These are phyloP conservation scores for Nasonia vitripennis DNA, from an alignment of 1,140 invertebrate species.

Conservation along the genomic window DNA sequence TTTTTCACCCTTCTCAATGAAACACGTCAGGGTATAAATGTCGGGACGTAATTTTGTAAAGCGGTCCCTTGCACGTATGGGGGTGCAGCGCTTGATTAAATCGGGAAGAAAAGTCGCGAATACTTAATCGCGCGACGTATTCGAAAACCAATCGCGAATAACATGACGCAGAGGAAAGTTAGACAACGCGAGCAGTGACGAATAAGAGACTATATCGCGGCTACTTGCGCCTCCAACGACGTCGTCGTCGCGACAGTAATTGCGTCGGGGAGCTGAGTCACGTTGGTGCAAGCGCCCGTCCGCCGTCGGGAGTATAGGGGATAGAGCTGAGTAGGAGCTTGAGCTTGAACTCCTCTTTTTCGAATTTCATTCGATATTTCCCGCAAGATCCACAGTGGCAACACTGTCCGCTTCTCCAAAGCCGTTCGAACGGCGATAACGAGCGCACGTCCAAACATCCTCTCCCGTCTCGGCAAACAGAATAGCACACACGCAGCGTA, in stretches of 20 bases:
- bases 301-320: not conserved
- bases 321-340: too few species aligned
- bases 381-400: too few species aligned
- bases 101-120: too few species aligned
- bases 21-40: not conserved
- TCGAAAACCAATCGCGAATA: not conserved
- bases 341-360: too few species aligned
- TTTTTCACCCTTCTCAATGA: not conserved
- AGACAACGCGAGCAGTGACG: conserved; percentile 17
- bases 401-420: not conserved
- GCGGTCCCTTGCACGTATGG: too few species aligned
- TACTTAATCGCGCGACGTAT: too few species aligned
- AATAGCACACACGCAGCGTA: not conserved
- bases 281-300: not conserved
- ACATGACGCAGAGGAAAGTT: conserved; percentile 24
- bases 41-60: not conserved
- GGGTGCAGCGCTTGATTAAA: not conserved
- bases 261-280: conserved; percentile 17
- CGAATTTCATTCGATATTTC: too few species aligned
- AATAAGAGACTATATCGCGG: not conserved
- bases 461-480: not conserved
- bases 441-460: not conserved
- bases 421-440: not conserved
- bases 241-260: conserved; percentile 21
- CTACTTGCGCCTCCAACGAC: not conserved